Evolutionary conservation across 2,113 vertebrate species (phyloP).

Genomic region (Leptosomus discolor): DNA sequence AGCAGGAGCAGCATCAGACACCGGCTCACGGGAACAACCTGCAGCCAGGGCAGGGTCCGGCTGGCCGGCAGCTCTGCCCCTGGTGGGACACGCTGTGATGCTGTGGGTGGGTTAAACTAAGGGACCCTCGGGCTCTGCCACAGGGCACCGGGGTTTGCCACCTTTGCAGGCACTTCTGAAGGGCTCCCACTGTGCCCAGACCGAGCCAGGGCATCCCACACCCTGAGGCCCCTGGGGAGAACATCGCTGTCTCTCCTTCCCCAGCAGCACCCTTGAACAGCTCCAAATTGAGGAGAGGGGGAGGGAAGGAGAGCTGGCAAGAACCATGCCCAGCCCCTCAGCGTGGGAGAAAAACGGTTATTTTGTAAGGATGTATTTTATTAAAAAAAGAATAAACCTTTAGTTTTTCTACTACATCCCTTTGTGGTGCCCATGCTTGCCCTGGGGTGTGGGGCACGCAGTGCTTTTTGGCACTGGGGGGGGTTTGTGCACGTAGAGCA

Average conservation of each 20-base stretch:
- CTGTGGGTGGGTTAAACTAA: background rate
- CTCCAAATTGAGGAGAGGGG: background rate
- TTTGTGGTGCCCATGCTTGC: background rate
- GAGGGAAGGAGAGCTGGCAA: background rate
- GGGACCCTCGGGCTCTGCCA: background rate
- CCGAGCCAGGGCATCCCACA: accelerated
- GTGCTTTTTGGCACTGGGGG: background rate
- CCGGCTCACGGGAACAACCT: background rate
- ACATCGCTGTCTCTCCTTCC: background rate
- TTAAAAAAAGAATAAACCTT: conserved; percentile 46
- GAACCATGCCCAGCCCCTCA: background rate
- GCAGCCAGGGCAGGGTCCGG: background rate
- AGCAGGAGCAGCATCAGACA: background rate
- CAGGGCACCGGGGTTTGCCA: background rate
- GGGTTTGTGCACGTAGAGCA: background rate
- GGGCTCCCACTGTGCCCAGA: background rate
- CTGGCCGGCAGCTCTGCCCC: background rate
- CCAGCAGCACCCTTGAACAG: background rate
- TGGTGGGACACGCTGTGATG: background rate
- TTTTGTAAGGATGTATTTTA: conserved; percentile 60
- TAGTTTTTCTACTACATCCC: conserved; percentile 61
- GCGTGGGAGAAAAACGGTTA: background rate
- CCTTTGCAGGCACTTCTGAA: background rate
- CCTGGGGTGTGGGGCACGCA: accelerated
- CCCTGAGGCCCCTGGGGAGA: background rate